Base-by-base conservation (phyloP, 1,140 invertebrate genomes). In the Pogonomyrmex californicus region DNA sequence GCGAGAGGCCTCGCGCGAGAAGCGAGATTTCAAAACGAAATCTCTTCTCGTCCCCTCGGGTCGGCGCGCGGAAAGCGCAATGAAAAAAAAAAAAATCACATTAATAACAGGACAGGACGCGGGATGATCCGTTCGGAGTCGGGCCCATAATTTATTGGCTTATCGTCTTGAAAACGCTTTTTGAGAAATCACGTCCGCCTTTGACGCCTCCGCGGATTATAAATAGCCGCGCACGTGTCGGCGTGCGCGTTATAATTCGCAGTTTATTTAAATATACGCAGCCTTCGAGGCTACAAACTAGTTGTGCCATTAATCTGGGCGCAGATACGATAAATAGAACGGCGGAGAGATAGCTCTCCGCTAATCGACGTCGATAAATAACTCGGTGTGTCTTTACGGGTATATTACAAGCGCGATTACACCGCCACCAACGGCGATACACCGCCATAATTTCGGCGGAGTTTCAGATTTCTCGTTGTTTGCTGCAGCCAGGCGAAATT, bases 181-280 rank as follows among this genome's bases (percentile, higher is more conserved):
- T 10, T 73, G 30, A 82, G 73, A 82, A 83, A 83, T 62, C 44
- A 58, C 79, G 66, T 38, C 79, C 68, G 68, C 68, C 68, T 83
- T 83, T 83, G 54, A 83, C n/a, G n/a, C n/a, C 56, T 75, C 38
- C 30, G 30, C n/a, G 44, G n/a, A 75, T 83, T 83, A 83, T 75
- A 75, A 83, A 83, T 83, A 83, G 41, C 14, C 30, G 12, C 4
- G 66, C 9, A 33, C 30, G 30, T 33, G 66, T 47, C 17, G 2
- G 68, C 1, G 41, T 36, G 30, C n/a, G 78, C 51, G 49, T 47
- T 83, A 49, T 83, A 83, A 83, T 83, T 83, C 68, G 54, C 33
- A 60, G 79, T 83, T 83, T 83, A 75, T 75, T 83, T 83, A 83
- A 83, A 83, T 62, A 83, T 60, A 70, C 68, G 68, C 54, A 73